phyloP scores from a whole-genome alignment of 2,113 vertebrate species.

The Balaeniceps rex region DNA sequence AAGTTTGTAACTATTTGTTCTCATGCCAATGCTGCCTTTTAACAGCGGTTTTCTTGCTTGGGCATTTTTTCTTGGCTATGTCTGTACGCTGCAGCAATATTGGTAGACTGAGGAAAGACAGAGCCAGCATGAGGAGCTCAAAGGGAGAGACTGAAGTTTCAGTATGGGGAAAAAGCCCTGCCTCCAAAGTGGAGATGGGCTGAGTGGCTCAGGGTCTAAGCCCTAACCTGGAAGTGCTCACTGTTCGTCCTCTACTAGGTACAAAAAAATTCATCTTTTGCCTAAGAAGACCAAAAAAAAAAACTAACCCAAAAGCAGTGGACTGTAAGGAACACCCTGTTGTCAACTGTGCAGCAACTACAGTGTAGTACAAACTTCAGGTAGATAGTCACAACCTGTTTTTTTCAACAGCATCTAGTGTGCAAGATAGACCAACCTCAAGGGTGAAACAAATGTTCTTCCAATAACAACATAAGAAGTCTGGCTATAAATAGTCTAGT shows the following conservation, averaged over 20 bases:
- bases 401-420: not conserved
- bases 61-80: not conserved
- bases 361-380: not conserved
- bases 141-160: not conserved
- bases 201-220: not conserved
- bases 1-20: not conserved
- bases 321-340: not conserved
- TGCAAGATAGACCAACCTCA: not conserved
- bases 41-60: not conserved
- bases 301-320: not conserved
- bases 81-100: not conserved
- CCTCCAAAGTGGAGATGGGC: not conserved
- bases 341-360: not conserved
- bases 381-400: accelerated
- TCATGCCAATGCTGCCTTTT: not conserved
- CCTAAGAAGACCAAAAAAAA: not conserved
- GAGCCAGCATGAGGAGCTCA: not conserved
- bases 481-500: not conserved
- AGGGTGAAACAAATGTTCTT: not conserved
- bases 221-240: not conserved
- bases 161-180: not conserved
- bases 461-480: not conserved
- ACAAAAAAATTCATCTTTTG: not conserved
- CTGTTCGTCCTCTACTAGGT: not conserved
- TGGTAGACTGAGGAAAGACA: not conserved